These are phyloP conservation scores for Ictidomys tridecemlineatus DNA, from an alignment of 2,113 vertebrate species.

Conservation along the genomic window DNA sequence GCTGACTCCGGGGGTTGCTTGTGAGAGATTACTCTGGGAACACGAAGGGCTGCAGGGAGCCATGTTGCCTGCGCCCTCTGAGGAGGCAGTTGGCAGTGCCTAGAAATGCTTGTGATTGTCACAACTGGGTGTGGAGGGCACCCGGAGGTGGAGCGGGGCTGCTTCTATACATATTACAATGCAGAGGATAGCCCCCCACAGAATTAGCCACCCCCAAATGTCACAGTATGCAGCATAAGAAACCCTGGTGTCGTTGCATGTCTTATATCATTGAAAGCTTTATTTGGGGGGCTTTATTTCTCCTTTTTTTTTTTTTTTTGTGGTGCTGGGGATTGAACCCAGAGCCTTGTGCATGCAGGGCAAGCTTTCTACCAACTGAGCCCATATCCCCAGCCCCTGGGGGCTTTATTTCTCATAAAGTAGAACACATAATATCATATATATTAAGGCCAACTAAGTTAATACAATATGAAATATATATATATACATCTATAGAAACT, in stretches of 20 bases:
- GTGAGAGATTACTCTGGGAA: neutral
- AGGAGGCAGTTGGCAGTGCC: neutral
- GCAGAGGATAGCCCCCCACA: neutral
- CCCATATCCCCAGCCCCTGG: too few relatives aligned
- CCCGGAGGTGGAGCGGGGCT: neutral
- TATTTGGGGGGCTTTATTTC: too few relatives aligned
- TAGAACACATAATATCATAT: neutral
- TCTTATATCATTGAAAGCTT: slow-evolving; percentile 5
- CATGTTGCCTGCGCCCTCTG: too few relatives aligned
- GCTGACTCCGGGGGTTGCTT: neutral
- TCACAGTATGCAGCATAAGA: neutral
- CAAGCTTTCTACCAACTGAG: too few relatives aligned
- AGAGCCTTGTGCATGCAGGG: too few relatives aligned
- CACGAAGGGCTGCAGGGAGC: neutral
- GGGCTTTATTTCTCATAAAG: neutral
- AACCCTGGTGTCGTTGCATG: neutral
- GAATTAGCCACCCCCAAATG: neutral
- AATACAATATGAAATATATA: neutral
- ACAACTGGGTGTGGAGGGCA: neutral
- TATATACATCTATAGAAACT: neutral
- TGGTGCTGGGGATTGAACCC: too few relatives aligned
- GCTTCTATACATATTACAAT: neutral
- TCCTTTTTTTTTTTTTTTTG: too few relatives aligned
- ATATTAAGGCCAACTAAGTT: neutral
- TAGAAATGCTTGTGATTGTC: neutral